phyloP scores from a whole-genome alignment of 2,113 vertebrate species.

The Pontoporia blainvillei region DNA sequence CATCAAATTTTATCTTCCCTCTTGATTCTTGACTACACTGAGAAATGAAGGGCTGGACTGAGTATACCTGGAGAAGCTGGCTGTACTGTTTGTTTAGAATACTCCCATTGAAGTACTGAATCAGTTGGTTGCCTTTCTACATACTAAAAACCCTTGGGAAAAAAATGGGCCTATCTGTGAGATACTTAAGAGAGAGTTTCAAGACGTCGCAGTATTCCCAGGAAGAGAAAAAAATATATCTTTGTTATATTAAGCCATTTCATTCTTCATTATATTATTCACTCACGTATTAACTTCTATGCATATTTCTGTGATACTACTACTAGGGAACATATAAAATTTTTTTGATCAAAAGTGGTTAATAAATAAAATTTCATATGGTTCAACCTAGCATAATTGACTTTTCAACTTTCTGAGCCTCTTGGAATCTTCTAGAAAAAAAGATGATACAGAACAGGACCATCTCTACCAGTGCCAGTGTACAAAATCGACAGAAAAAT shows the following conservation, averaged over 20 bases:
- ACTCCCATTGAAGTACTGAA: not conserved
- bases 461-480: not conserved
- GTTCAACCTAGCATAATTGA: not conserved
- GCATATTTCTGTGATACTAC: not conserved
- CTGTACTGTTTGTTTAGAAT: not conserved
- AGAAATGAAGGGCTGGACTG: not conserved
- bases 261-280: not conserved
- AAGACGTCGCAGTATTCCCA: not conserved
- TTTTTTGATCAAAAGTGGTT: not conserved
- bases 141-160: not conserved
- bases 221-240: not conserved
- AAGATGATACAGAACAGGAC: not conserved
- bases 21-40: not conserved
- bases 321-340: not conserved
- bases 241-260: not conserved
- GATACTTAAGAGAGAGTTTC: not conserved
- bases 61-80: not conserved
- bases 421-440: not conserved
- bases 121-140: not conserved
- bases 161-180: not conserved
- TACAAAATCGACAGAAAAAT: not conserved
- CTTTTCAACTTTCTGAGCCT: not conserved
- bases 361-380: not conserved
- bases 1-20: not conserved
- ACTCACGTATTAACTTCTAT: not conserved